A percentile compares a stretch with the other conserved stretches of the same genome.
phyloP scores from a whole-genome alignment of 1,140 invertebrate genomes.

The Bombus polaris region DNA sequence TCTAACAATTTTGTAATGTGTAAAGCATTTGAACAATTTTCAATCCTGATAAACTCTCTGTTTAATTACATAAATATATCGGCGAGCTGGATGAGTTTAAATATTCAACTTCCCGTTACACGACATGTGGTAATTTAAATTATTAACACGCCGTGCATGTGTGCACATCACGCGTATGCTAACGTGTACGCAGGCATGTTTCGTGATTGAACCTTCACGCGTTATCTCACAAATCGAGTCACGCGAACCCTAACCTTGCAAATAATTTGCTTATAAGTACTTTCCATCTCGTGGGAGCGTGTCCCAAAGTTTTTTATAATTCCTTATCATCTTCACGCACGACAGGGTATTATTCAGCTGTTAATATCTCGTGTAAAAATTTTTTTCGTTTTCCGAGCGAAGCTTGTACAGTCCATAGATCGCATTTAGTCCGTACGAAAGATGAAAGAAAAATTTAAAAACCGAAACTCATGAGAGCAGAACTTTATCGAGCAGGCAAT shows the following conservation, averaged over 20 bases:
- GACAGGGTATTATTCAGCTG: too few relatives aligned
- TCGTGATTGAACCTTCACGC: slow-evolving; percentile 10
- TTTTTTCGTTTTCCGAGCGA: neutral
- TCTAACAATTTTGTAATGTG: neutral
- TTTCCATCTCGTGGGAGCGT: neutral
- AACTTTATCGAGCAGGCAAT: neutral
- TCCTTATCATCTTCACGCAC: neutral
- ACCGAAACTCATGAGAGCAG: neutral
- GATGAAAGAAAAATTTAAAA: neutral
- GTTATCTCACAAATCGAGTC: neutral
- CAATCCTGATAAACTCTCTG: too few relatives aligned
- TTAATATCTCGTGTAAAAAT: neutral
- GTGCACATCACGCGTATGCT: neutral
- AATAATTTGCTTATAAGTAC: neutral
- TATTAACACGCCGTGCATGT: slow-evolving; percentile 15
- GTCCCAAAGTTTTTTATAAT: neutral
- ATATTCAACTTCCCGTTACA: slow-evolving; percentile 4
- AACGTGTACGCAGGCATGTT: neutral
- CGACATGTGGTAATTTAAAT: slow-evolving; percentile 4
- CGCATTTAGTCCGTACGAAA: neutral
- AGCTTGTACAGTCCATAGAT: too few relatives aligned
- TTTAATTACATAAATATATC: neutral
- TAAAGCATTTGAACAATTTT: neutral
- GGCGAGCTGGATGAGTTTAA: neutral
- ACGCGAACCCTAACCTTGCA: slow-evolving; percentile 24